Percentiles rank a stretch among this genome's conserved stretches.
These are phyloP conservation scores for Dicrurus megarhynchus DNA, from an alignment of 2,113 vertebrate species.

Conservation along the genomic window DNA sequence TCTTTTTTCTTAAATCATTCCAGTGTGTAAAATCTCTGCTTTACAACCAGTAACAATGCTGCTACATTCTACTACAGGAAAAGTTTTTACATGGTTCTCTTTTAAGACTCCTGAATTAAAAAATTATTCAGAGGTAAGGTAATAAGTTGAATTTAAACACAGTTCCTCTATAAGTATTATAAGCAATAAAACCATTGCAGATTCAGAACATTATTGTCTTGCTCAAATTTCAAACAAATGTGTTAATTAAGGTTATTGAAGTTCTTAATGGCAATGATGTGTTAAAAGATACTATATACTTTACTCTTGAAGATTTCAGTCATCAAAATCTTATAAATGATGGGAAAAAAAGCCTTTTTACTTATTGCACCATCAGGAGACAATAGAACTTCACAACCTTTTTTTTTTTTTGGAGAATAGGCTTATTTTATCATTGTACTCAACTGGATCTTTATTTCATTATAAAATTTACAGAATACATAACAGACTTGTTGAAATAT, in stretches of 20 bases:
- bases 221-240: neutral
- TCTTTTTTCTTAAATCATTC: neutral
- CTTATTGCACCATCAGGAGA: neutral
- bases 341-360: rapidly evolving
- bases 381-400: neutral
- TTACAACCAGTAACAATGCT: neutral
- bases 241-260: neutral
- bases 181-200: neutral
- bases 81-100: neutral
- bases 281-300: neutral
- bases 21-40: neutral
- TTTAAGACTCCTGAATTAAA: neutral
- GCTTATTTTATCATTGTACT: neutral
- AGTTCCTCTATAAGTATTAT: neutral
- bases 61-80: neutral
- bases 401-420: neutral
- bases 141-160: neutral
- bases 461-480: neutral
- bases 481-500: neutral
- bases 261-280: neutral
- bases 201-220: neutral
- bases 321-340: neutral
- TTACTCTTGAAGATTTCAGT: neutral
- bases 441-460: neutral
- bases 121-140: neutral